Evolutionary conservation across 2,797 vertebrate genomes (phyloP).

Genomic region (Parambassis ranga): DNA sequence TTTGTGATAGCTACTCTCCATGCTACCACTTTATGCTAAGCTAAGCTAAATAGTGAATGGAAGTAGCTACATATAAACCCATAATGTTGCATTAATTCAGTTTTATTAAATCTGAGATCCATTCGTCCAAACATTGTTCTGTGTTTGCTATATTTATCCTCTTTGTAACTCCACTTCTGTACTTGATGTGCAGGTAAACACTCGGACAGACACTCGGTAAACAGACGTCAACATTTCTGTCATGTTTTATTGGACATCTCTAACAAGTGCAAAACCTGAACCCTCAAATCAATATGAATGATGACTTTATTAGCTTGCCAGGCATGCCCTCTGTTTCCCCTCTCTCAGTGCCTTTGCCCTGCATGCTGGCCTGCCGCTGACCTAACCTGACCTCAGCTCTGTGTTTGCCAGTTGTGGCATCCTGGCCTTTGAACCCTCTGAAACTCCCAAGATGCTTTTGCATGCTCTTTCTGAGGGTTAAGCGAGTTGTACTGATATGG

Average conservation of each 20-base stretch:
- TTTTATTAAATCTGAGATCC: too few relatives aligned
- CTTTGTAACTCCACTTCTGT: too few relatives aligned
- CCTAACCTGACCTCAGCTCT: conserved; percentile 49
- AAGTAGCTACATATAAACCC: too few relatives aligned
- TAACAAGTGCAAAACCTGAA: not conserved
- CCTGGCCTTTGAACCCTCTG: conserved; percentile 41
- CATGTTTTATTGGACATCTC: not conserved
- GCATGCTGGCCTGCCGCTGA: conserved; percentile 29
- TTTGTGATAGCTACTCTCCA: too few relatives aligned
- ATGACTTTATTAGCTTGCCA: conserved; percentile 43
- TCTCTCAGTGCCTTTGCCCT: conserved; percentile 12
- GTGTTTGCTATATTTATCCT: too few relatives aligned
- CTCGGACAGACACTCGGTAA: not conserved
- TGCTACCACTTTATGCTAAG: too few relatives aligned
- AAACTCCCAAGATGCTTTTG: conserved; percentile 29
- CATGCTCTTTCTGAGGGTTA: conserved; percentile 28
- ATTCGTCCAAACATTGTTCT: too few relatives aligned
- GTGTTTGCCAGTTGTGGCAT: conserved; percentile 45
- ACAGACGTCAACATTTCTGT: not conserved
- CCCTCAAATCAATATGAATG: conserved; percentile 11
- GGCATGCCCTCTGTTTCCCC: conserved; percentile 16
- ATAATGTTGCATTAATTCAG: too few relatives aligned
- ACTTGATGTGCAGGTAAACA: too few relatives aligned
- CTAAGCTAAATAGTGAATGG: too few relatives aligned
- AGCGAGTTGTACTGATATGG: conserved; percentile 44